Conservation (phyloP, 2,797 vertebrate genomes). For the Prunella strophiata region DNA sequence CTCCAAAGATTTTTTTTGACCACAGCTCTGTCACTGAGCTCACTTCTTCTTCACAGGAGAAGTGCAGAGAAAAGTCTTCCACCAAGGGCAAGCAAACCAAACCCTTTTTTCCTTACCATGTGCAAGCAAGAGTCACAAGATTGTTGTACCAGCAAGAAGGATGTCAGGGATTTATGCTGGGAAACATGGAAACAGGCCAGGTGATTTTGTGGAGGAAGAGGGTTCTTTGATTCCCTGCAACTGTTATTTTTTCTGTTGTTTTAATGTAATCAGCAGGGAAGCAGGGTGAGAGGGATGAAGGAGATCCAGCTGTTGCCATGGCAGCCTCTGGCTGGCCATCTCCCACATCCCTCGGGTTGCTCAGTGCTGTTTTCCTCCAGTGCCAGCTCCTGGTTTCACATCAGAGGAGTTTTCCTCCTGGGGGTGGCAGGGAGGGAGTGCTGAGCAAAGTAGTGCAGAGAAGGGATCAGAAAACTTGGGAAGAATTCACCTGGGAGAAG, state of each 20-base stretch:
- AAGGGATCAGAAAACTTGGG: not conserved
- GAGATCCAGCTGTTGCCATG: slow-evolving; percentile 70
- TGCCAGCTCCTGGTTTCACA: not conserved
- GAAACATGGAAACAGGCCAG: not conserved
- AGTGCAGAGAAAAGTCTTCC: not conserved
- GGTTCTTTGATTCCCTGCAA: not conserved
- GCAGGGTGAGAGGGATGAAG: not conserved
- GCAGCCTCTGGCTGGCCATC: slow-evolving; percentile 49
- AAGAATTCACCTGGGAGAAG: not conserved
- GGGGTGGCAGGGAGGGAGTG: no score
- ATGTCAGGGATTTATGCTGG: not conserved
- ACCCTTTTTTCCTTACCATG: not conserved
- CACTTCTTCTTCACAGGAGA: not conserved
- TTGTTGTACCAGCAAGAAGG: not conserved
- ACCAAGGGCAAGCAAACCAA: not conserved
- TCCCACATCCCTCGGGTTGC: not conserved
- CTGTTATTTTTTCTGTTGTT: not conserved
- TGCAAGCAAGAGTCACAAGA: not conserved
- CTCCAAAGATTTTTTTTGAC: not conserved
- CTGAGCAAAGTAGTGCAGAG: not conserved
- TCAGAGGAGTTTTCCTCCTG: not conserved
- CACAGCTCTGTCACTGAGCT: not conserved
- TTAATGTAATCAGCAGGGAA: not conserved
- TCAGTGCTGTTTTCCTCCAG: not conserved
- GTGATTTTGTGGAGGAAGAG: not conserved